These are phyloP conservation scores for Leptocoma aspasia DNA, from an alignment of 2,113 vertebrate genomes.

Conservation along the genomic window DNA sequence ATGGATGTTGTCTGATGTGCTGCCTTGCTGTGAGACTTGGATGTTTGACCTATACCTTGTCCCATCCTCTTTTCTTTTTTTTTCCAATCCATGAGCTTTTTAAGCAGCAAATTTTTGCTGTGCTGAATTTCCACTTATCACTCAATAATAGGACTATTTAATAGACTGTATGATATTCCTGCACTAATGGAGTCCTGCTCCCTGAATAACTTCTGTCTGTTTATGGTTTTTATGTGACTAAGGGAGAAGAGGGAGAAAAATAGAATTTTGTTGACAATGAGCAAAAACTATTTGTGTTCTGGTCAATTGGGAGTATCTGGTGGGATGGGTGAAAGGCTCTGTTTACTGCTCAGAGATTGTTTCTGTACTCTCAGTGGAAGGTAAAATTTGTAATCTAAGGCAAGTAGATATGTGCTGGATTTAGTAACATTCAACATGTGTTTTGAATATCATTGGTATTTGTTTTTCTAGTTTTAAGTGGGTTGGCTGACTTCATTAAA, in stretches of 20 bases:
- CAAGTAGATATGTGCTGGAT: neutral
- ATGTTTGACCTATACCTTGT: neutral
- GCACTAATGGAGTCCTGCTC: neutral
- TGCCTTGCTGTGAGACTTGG: neutral
- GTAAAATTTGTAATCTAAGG: neutral
- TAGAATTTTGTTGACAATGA: neutral
- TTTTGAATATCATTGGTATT: neutral
- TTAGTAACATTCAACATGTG: neutral
- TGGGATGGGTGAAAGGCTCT: neutral
- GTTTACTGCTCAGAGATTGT: neutral
- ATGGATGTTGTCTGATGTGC: neutral
- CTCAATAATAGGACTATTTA: neutral
- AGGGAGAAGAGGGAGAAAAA: neutral
- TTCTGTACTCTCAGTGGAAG: neutral
- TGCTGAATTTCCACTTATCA: neutral
- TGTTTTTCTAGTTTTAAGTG: neutral
- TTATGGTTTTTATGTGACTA: neutral
- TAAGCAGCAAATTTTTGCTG: neutral
- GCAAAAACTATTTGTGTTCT: neutral
- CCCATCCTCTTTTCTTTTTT: neutral
- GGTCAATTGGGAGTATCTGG: neutral
- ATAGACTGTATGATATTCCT: neutral
- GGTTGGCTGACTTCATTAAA: neutral
- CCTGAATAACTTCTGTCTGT: neutral
- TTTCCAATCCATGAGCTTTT: neutral